Evolutionary conservation across 2,888 invertebrate genomes (phyloP).

Genomic region (Cyrtodaria siliqua): DNA sequence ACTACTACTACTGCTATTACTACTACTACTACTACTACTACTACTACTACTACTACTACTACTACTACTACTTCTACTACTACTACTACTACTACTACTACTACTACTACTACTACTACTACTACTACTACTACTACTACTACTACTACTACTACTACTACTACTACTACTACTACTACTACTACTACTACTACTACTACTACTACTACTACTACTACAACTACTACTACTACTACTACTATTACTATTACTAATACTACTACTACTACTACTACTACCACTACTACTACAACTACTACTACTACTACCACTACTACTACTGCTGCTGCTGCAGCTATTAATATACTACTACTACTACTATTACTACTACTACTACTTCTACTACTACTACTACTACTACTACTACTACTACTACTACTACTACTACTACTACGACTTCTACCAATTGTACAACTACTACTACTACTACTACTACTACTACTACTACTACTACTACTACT

Average conservation of each 20-base stretch:
- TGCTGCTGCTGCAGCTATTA: too few species aligned
- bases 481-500: too few species aligned
- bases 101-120: slow-evolving; percentile 13
- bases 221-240: slow-evolving; percentile 17
- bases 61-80: slow-evolving; percentile 6
- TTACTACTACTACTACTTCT: slow-evolving; percentile 13
- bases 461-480: not conserved
- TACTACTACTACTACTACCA: too few species aligned
- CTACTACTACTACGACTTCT: too few species aligned
- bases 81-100: slow-evolving; percentile 6
- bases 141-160: slow-evolving; percentile 16
- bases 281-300: not conserved
- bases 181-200: slow-evolving; percentile 17
- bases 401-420: slow-evolving; percentile 6
- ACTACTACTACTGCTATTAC: slow-evolving; percentile 4
- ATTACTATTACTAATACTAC: too few species aligned
- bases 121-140: slow-evolving; percentile 11
- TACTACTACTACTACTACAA: slow-evolving; percentile 15
- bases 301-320: not conserved
- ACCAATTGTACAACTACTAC: not conserved
- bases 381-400: slow-evolving; percentile 5
- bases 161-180: slow-evolving; percentile 6
- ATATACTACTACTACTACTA: too few species aligned
- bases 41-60: slow-evolving; percentile 9
- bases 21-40: slow-evolving; percentile 9